Base-by-base conservation (phyloP, 2,113 vertebrate species). In the Erythrocercus mccallii region DNA sequence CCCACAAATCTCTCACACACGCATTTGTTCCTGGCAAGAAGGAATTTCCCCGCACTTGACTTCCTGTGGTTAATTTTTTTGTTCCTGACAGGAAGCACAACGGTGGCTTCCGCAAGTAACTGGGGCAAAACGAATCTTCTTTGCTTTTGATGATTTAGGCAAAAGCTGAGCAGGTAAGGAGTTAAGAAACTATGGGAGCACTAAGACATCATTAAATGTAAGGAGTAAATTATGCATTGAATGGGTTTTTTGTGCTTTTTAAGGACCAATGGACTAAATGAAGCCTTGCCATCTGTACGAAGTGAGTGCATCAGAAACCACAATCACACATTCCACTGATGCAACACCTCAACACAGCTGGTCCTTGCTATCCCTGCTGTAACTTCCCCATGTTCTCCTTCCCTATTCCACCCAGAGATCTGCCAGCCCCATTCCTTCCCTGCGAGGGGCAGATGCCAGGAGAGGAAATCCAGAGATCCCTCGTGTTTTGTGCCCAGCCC, bases 241-340 rank as follows among this genome's bases (percentile, higher is more conserved):
- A 35, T 0, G 7, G 19, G 9, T 0, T 9, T 33, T 24, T 4
- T n/a, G 20, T 24, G 25, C 24, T 61, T 85, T 78, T 53, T 31
- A n/a, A 58, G 27, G 44, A 47, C 18, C 78, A 47, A 25, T 11
- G 31, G 56, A 44, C 23, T 28, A 33, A 62, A 10, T 7, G 31
- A 37, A 65, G 42, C 44, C 0, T 0, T 2, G 3, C 14, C 33
- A 54, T 7, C 54, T 14, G 24, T 8, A 9, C 0, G 3, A 28
- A 53, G 40, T 4, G 11, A 20, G 2, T 1, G 19, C 19, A 5
- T 8, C 3, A 27, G 24, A 56, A 20, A 11, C 12, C 51, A 66
- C 25, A 58, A 33, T n/a, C n/a, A n/a, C n/a, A 22, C 20, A 19
- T 0, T 25, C 13, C 19, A 44, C 2, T 11, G 12, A 3, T 1